Base-by-base conservation (phyloP, 2,113 vertebrate genomes). In the Tachysurus fulvidraco region DNA sequence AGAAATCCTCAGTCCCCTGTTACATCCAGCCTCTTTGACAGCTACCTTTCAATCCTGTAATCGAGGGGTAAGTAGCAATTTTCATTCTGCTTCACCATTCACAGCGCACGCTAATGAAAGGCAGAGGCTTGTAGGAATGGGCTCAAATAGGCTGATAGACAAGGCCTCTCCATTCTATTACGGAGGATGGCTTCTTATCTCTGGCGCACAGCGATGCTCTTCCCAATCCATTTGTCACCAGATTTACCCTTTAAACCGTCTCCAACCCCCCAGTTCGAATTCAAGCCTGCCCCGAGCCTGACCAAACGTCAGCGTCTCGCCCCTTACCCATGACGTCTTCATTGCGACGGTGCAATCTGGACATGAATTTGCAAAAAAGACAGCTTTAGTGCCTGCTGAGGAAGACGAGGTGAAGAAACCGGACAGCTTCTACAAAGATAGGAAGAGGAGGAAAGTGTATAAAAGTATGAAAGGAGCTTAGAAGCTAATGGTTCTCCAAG, bases 41-140 rank as follows among this genome's bases (percentile, higher is more conserved):
- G 97, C 96, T 97, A 97, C 97, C 96, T 97, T 98, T 98, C 96
- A 97, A 96, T 97, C 95, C 93, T 86, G 93, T 96, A 95, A 97
- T 97, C 95, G 95, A 94, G 95, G 89, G 89, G 89, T 90, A 90
- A 90, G 84, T 89, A 91, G 86, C 87, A 87, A 87, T 89, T 89
- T 89, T 91, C 89, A 88, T 90, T 87, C 89, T 81, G 84, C 89
- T 46, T 81, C 84, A 83, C 88, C 65, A 80, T 89, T 86, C 88
- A 90, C 81, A 36, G 86, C 81, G n/a, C 69, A 41, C 74, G 30
- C 85, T 91, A 91, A 91, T 91, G 86, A 91, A 90, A 91, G 86
- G 86, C 86, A 87, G 86, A 83, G 84, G 73, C 86, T 88, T 86
- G 87, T 88, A 83, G 85, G 87, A 87, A 87, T 50, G 71, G 85